A percentile compares a stretch with the other conserved stretches of the same genome.
Evolutionary conservation across 2,113 vertebrate species (phyloP).

Genomic region (Ameiurus melas): DNA sequence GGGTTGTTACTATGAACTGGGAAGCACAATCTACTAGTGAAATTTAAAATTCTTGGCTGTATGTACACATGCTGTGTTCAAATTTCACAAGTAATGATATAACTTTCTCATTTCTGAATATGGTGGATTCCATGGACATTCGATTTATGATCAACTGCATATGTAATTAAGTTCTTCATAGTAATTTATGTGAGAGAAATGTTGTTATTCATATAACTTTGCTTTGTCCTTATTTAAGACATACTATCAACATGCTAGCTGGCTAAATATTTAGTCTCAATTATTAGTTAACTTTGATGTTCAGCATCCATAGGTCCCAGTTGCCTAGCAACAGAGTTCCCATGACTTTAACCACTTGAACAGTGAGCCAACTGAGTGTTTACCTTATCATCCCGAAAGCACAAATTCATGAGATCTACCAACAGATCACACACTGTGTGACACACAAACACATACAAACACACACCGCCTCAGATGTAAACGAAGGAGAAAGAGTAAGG

Average conservation of each 20-base stretch:
- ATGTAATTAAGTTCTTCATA: neutral
- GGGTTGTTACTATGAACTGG: neutral
- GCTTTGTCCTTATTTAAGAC: neutral
- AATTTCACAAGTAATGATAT: neutral
- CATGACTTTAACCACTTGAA: neutral
- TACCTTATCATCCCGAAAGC: neutral
- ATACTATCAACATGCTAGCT: neutral
- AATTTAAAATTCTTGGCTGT: neutral
- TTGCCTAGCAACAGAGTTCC: neutral
- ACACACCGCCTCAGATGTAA: neutral
- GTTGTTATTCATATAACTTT: neutral
- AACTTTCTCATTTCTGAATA: neutral
- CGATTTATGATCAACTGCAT: neutral
- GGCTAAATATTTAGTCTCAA: neutral
- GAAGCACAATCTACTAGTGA: neutral
- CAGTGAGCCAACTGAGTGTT: neutral
- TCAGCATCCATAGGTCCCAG: neutral
- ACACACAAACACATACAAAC: neutral
- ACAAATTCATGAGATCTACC: neutral
- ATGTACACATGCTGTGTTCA: neutral
- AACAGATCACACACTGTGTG: neutral
- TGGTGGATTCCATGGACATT: neutral
- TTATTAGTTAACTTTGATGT: neutral
- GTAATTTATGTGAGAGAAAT: neutral
- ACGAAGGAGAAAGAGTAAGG: slow-evolving; percentile 56